phyloP scores from a whole-genome alignment of 2,113 vertebrate genomes.

The Calidris pugnax region DNA sequence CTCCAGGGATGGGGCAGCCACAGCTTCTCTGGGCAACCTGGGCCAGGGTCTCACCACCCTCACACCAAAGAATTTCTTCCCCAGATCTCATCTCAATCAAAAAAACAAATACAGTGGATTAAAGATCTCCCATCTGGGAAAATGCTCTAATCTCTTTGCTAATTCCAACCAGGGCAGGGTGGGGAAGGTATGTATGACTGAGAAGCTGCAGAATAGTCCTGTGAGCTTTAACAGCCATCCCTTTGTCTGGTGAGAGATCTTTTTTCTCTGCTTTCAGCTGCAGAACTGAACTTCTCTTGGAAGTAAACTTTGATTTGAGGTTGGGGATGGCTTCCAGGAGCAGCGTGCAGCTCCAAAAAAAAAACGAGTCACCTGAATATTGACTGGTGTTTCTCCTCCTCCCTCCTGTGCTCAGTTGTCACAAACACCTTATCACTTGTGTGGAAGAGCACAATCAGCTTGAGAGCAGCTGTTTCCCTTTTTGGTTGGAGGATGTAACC shows the following conservation, averaged over 20 bases:
- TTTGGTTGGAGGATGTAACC: not conserved
- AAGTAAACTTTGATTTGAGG: not conserved
- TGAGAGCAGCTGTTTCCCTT: not conserved
- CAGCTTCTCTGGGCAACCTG: too few relatives aligned
- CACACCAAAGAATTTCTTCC: too few relatives aligned
- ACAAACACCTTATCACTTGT: not conserved
- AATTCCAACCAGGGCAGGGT: not conserved
- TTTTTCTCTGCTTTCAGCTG: not conserved
- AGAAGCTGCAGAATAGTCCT: not conserved
- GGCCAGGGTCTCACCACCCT: too few relatives aligned
- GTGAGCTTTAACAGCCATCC: rapidly evolving
- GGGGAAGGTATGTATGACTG: not conserved
- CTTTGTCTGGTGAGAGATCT: not conserved
- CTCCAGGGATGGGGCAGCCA: too few relatives aligned
- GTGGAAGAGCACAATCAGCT: not conserved
- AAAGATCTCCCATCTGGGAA: not conserved
- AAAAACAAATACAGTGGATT: not conserved
- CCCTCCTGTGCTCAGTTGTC: not conserved
- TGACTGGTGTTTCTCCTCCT: not conserved
- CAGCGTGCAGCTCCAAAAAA: not conserved
- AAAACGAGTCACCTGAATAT: not conserved
- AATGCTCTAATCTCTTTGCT: not conserved
- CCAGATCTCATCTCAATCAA: too few relatives aligned
- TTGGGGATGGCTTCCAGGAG: not conserved
- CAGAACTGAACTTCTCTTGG: not conserved